A percentile compares a stretch with the other conserved stretches of the same genome.
phyloP scores from a whole-genome alignment of 2,888 invertebrate species.

The Scrobipalpa atriplicella region DNA sequence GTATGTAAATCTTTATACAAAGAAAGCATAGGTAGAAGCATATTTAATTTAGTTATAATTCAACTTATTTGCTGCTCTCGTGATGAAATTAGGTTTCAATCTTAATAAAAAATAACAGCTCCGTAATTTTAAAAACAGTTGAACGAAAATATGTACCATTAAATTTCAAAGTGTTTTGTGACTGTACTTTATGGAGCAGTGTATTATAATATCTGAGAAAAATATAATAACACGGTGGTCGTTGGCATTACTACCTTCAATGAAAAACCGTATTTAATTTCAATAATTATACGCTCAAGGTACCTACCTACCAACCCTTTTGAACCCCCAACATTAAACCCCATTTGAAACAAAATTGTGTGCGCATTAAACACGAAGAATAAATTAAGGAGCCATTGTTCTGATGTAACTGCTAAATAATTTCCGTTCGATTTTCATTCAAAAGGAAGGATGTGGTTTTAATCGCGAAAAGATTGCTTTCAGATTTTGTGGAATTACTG shows the following conservation, averaged over 20 bases:
- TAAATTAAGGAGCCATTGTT: constrained; percentile 3
- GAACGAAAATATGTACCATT: too few species aligned
- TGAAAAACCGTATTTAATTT: constrained; percentile 13
- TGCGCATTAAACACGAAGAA: constrained; percentile 1
- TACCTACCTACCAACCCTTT: not conserved
- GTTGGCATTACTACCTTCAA: not conserved
- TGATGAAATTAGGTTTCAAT: too few species aligned
- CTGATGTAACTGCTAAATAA: constrained; percentile 7
- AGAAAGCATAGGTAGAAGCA: too few species aligned
- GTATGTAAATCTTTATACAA: not conserved
- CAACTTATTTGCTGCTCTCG: too few species aligned
- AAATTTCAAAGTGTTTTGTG: too few species aligned
- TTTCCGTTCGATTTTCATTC: constrained; percentile 6
- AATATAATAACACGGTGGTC: too few species aligned
- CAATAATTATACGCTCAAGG: not conserved
- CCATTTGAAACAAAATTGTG: constrained; percentile 4
- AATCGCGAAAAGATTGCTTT: not conserved
- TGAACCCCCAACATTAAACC: not conserved
- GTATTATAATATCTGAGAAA: too few species aligned
- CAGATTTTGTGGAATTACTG: too few species aligned
- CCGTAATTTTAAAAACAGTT: too few species aligned
- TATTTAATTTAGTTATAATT: too few species aligned
- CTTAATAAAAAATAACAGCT: too few species aligned
- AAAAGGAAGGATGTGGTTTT: not conserved
- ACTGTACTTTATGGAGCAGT: too few species aligned